Evolutionary conservation across 2,888 invertebrate genomes (phyloP).

Genomic region (Tineola bisselliella): DNA sequence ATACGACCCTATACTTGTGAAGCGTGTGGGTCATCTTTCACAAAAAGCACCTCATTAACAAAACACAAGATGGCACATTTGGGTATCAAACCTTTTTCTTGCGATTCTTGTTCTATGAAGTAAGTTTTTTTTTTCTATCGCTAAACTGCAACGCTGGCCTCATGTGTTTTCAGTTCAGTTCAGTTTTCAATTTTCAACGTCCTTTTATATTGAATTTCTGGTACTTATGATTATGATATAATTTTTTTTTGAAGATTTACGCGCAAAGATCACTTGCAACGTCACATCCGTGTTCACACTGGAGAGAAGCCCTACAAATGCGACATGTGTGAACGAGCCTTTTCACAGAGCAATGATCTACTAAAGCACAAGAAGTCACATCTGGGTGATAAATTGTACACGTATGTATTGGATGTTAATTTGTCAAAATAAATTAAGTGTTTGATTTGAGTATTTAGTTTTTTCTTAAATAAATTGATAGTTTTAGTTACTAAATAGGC

Average conservation of each 20-base stretch:
- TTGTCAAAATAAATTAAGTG: no score
- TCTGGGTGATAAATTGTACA: conserved; percentile 38
- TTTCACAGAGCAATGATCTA: conserved; percentile 65
- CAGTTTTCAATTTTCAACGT: no score
- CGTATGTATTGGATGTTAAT: not conserved
- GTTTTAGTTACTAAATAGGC: no score
- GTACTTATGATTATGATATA: no score
- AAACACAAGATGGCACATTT: conserved; percentile 60
- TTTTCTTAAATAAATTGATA: no score
- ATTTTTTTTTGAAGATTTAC: no score
- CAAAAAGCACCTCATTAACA: conserved; percentile 64
- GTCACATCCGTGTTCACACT: conserved; percentile 65
- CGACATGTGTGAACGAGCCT: conserved; percentile 58
- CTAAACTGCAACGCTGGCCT: no score
- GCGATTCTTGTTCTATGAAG: conserved; percentile 44
- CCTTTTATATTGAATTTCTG: no score
- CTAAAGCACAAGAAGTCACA: conserved; percentile 60
- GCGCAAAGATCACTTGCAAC: conserved; percentile 54
- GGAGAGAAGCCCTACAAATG: conserved; percentile 67
- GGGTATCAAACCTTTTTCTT: conserved; percentile 50
- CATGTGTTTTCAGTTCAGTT: no score
- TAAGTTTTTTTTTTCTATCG: no score
- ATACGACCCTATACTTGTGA: conserved; percentile 64
- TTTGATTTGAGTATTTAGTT: no score
- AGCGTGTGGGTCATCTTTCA: conserved; percentile 61